A percentile compares a stretch with the other conserved stretches of the same genome.
Conservation (phyloP, 1,140 invertebrate genomes). For the Philotrypesis tridentata region DNA sequence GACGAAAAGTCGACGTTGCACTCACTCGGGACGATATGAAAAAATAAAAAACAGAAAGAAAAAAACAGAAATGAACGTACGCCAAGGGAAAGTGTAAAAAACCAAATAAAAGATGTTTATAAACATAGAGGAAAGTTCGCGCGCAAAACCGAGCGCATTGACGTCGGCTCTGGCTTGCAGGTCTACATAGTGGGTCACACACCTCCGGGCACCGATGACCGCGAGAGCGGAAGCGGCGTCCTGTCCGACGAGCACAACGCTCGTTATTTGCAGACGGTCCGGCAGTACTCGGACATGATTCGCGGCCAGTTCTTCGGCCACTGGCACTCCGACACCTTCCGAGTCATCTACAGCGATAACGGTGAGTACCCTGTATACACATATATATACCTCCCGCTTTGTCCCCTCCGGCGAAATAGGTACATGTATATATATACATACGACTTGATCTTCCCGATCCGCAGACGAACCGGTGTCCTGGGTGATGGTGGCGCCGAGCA, state of each 20-base stretch:
- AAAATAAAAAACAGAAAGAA: too few species aligned
- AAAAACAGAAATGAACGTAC: too few species aligned
- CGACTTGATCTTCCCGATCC: slow-evolving; percentile 51
- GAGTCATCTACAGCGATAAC: slow-evolving; percentile 85
- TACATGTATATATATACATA: too few species aligned
- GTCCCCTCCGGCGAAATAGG: too few species aligned
- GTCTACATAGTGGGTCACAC: slow-evolving; percentile 93
- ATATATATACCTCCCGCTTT: too few species aligned
- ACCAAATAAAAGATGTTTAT: not conserved
- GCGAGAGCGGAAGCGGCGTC: slow-evolving; percentile 78
- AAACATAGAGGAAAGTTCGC: not conserved
- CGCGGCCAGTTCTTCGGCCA: slow-evolving; percentile 95
- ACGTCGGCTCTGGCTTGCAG: slow-evolving; percentile 70
- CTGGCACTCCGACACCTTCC: slow-evolving; percentile 91
- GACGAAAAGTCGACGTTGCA: too few species aligned
- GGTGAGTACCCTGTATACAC: slow-evolving; percentile 69
- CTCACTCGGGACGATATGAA: too few species aligned
- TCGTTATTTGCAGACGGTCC: slow-evolving; percentile 82
- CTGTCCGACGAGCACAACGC: slow-evolving; percentile 81
- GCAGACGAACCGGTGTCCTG: slow-evolving; percentile 86
- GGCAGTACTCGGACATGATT: slow-evolving; percentile 85
- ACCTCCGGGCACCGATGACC: slow-evolving; percentile 89
- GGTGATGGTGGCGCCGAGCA: slow-evolving; percentile 89
- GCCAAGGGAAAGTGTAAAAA: too few species aligned
- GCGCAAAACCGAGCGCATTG: too few species aligned